These are phyloP conservation scores for Eupithecia tripunctaria DNA, from an alignment of 2,888 invertebrate species.

Conservation along the genomic window DNA sequence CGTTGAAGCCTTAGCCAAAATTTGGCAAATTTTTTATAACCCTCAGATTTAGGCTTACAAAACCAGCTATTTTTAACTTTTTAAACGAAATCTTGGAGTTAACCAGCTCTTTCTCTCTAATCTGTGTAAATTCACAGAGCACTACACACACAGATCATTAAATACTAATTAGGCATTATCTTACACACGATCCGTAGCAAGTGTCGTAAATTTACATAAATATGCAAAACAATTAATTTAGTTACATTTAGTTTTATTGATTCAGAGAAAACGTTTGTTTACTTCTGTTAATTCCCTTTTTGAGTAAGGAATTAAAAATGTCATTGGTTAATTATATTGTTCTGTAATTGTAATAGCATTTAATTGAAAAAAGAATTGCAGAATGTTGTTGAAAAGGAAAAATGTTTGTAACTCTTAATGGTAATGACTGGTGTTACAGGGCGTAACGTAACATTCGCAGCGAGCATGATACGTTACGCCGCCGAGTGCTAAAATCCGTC, in stretches of 20 bases:
- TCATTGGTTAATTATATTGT: background rate
- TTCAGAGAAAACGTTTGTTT: conserved; percentile 14
- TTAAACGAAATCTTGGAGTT: too few relatives aligned
- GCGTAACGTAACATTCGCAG: too few relatives aligned
- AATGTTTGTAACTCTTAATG: background rate
- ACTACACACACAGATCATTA: conserved; percentile 6
- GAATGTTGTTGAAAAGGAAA: background rate
- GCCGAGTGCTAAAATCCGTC: too few relatives aligned
- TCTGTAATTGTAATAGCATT: background rate
- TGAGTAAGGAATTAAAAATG: conserved; percentile 1
- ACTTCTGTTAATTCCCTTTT: conserved; percentile 20
- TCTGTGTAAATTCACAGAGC: background rate
- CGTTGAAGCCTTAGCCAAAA: too few relatives aligned
- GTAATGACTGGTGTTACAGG: too few relatives aligned
- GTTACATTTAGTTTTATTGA: conserved; percentile 21
- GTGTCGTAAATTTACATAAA: conserved; percentile 29
- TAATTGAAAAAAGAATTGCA: background rate
- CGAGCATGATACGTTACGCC: too few relatives aligned
- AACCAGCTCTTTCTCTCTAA: background rate
- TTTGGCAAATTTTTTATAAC: too few relatives aligned
- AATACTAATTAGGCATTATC: conserved; percentile 33
- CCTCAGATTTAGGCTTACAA: too few relatives aligned
- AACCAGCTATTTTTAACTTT: too few relatives aligned
- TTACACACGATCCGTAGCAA: conserved; percentile 28
- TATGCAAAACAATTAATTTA: conserved; percentile 27